Conservation (phyloP, 92 coral and sea anemone species). For the Porites divaricata region DNA sequence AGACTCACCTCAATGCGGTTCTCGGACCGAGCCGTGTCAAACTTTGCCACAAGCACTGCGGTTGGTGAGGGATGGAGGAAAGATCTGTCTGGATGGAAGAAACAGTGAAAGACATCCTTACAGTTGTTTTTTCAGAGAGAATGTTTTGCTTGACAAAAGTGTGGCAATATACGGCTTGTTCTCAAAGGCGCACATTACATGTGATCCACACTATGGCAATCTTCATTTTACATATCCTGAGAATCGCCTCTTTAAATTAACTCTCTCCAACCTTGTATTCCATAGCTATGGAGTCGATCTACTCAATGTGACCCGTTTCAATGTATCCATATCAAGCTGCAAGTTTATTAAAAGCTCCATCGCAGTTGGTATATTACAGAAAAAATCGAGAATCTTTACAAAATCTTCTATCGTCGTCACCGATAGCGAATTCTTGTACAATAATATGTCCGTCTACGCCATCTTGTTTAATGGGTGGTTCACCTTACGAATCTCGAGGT, state of each 20-base stretch:
- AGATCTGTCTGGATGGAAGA: constrained; percentile 25
- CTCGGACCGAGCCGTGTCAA: not conserved
- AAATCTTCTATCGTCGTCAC: not conserved
- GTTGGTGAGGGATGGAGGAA: constrained; percentile 9
- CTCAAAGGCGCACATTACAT: constrained; percentile 1
- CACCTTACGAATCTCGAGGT: not conserved
- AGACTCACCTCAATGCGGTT: constrained; percentile 3
- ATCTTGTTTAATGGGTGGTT: not conserved
- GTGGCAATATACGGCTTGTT: constrained; percentile 3
- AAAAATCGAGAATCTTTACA: not conserved
- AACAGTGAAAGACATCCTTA: constrained; percentile 19
- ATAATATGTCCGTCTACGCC: not conserved
- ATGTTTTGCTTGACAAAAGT: not conserved
- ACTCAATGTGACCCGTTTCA: not conserved
- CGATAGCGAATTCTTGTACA: constrained; percentile 13
- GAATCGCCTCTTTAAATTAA: not conserved
- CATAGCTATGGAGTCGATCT: not conserved
- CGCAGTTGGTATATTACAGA: not conserved
- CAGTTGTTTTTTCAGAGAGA: not conserved
- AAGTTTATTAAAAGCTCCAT: not conserved
- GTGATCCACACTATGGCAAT: not conserved
- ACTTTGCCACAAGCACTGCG: not conserved
- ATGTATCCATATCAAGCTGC: constrained; percentile 1
- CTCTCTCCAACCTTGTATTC: constrained; percentile 15
- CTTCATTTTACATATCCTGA: not conserved